Base-by-base conservation (phyloP, 1,140 invertebrate genomes). In the Pissodes strobi region DNA sequence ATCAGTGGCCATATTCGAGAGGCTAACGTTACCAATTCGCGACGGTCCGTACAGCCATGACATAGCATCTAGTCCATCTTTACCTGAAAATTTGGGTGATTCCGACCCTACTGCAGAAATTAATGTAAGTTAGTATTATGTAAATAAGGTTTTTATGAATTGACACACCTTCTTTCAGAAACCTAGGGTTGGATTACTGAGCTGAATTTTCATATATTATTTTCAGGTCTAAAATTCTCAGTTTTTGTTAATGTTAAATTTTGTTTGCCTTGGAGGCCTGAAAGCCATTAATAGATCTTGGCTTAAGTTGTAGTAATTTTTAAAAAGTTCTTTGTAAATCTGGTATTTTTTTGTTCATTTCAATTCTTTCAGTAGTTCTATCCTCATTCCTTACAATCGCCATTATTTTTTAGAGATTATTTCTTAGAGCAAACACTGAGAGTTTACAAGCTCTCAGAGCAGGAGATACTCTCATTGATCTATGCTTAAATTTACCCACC, bases 401-500 rank as follows among this genome's bases (percentile, higher is more conserved):
- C n/a, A n/a, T 67, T 64, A n/a, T 21, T 34, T 74, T 77, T 13
- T 63, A 86, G 84, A 79, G 78, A 41, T 72, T 86, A 62, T 84
- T 89, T 63, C 74, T 82, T 6, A 79, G 78, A 46, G 83, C 83
- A 56, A 89, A 88, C 73, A 81, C 82, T 5, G 79, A 82, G 41
- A 80, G 74, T 58, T 77, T 83, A 22, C 80, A 83, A 73, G 68
- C 76, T 66, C 80, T 93, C 60, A 83, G 88, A 68, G 92, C 90
- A n/a, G 89, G 90, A 5, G 87, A 91, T 66, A 86, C 87, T 13
- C 77, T 94, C n/a, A 79, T 94, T 22, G 87, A 91, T 66, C 85
- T 92, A 67, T 93, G 92, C 75, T 80, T 87, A 0, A 86, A 85
- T 68, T 80, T 94, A 66, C 87, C 89, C 0, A 88, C 89, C 68